Percentiles rank a stretch among this genome's conserved stretches.
Conservation (phyloP, 1,140 invertebrate genomes). For the Bombus picipes region DNA sequence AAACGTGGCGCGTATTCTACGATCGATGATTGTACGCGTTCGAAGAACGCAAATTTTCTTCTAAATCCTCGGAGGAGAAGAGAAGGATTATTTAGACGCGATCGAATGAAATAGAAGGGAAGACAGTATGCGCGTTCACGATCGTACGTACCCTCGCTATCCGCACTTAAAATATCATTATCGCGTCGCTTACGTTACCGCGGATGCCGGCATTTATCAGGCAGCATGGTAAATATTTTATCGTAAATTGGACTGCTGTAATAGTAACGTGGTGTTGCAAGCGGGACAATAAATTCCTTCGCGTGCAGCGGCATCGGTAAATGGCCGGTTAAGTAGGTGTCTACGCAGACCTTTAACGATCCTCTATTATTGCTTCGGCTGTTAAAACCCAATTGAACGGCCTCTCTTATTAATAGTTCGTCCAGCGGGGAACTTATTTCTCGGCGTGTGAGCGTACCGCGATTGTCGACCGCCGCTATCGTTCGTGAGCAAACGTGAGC, state of each 20-base stretch:
- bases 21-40: too few relatives aligned
- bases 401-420: slow-evolving; percentile 44
- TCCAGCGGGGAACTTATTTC: slow-evolving; percentile 15
- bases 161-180: slow-evolving; percentile 52
- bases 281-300: slow-evolving; percentile 50
- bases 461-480: slow-evolving; percentile 7
- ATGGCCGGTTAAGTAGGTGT: slow-evolving; percentile 53
- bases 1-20: too few relatives aligned
- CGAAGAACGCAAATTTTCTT: neutral
- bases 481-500: neutral
- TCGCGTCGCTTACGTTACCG: slow-evolving; percentile 48
- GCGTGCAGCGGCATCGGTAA: slow-evolving; percentile 48
- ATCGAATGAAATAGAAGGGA: neutral
- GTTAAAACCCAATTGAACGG: slow-evolving; percentile 56
- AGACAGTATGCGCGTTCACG: too few relatives aligned
- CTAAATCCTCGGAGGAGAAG: neutral
- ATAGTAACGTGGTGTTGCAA: slow-evolving; percentile 27
- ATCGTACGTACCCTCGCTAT: neutral
- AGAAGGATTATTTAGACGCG: too few relatives aligned
- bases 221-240: slow-evolving; percentile 45
- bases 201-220: slow-evolving; percentile 43
- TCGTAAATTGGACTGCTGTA: slow-evolving; percentile 50
- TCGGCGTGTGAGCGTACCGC: slow-evolving; percentile 15
- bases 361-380: slow-evolving; percentile 53
- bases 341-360: slow-evolving; percentile 52